Percentiles rank a stretch among this genome's conserved stretches.
These are phyloP conservation scores for Ardeotis arabs DNA, from an alignment of 2,113 vertebrate species.

Conservation along the genomic window DNA sequence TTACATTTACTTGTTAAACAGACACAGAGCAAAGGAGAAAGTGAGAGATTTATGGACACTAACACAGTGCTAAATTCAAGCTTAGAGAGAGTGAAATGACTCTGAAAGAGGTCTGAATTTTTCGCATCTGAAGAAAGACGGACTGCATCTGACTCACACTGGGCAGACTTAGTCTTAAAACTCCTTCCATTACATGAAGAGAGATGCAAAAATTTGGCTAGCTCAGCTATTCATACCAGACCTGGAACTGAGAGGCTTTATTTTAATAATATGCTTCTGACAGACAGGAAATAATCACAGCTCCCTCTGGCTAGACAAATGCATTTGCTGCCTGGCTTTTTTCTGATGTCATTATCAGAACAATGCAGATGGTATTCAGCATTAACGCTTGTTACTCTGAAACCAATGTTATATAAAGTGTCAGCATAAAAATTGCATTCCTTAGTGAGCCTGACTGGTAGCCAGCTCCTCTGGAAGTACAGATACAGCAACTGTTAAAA, in stretches of 20 bases:
- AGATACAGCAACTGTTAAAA: not conserved
- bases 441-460: not conserved
- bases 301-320: not conserved
- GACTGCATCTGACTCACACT: not conserved
- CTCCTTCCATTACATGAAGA: not conserved
- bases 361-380: not conserved
- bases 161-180: not conserved
- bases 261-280: not conserved
- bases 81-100: not conserved
- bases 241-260: not conserved
- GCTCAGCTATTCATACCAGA: not conserved
- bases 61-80: not conserved
- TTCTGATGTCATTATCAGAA: slow-evolving; percentile 7
- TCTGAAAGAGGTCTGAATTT: not conserved
- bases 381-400: not conserved
- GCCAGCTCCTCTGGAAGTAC: not conserved
- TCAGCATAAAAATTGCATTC: not conserved
- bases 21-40: not conserved
- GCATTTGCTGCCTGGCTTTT: not conserved
- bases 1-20: not conserved
- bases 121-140: not conserved
- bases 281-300: not conserved
- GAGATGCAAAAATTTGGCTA: not conserved
- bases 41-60: not conserved
- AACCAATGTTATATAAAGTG: not conserved